These are phyloP conservation scores for Gymnocypris eckloni DNA, from an alignment of 2,797 vertebrate species.

Conservation along the genomic window DNA sequence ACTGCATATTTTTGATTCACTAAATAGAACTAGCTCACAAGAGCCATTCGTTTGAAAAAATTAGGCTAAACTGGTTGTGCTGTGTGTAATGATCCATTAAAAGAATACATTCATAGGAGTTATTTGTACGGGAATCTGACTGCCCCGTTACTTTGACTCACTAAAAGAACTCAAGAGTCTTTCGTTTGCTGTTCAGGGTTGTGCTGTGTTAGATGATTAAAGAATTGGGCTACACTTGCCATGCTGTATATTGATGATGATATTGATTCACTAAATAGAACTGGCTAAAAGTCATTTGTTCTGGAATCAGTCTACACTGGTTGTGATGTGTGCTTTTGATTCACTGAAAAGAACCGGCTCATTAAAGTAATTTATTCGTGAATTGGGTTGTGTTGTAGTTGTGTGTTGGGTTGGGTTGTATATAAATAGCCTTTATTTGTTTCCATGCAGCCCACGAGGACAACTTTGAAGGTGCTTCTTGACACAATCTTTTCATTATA, in stretches of 20 bases:
- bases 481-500: neutral
- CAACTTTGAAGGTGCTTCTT: neutral
- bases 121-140: neutral
- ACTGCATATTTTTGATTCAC: neutral
- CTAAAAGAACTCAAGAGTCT: neutral
- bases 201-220: too few relatives aligned
- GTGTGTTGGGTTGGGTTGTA: too few relatives aligned
- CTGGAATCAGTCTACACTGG: neutral
- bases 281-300: neutral
- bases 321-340: neutral
- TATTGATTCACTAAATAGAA: neutral
- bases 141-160: neutral
- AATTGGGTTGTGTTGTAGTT: neutral
- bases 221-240: neutral
- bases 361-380: neutral
- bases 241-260: neutral
- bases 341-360: neutral
- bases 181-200: neutral
- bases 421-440: neutral
- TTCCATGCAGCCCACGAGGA: neutral
- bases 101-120: neutral
- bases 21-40: neutral
- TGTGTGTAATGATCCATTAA: neutral
- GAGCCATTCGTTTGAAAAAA: neutral
- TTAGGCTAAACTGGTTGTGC: neutral